Evolutionary conservation across 2,888 invertebrate genomes (phyloP).

Genomic region (Galeruca laticollis): DNA sequence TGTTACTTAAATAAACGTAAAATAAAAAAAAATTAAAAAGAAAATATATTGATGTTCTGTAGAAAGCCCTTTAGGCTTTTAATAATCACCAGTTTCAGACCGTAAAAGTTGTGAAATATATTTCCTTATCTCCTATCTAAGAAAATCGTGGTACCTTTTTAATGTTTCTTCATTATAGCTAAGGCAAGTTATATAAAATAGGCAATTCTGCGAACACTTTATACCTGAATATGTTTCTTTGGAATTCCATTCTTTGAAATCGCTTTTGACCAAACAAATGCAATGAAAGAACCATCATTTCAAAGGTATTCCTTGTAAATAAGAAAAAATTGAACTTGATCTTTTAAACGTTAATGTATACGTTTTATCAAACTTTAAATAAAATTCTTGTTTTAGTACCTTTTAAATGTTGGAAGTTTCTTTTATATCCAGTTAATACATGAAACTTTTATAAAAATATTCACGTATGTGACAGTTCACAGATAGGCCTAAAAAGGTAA

Average conservation of each 20-base stretch:
- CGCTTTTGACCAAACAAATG: background rate
- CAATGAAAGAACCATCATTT: background rate
- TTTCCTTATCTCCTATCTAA: slow-evolving; percentile 51
- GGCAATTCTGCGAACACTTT: slow-evolving; percentile 16
- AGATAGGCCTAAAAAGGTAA: slow-evolving; percentile 18
- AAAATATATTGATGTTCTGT: slow-evolving; percentile 55
- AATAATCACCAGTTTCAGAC: slow-evolving; percentile 61
- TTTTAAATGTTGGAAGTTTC: background rate
- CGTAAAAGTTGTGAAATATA: slow-evolving; percentile 65
- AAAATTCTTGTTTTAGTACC: background rate
- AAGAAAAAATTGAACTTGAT: too few relatives aligned
- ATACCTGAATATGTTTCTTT: slow-evolving; percentile 13
- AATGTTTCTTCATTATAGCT: slow-evolving; percentile 33
- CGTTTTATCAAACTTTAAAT: too few relatives aligned
- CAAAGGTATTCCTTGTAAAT: too few relatives aligned
- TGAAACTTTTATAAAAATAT: slow-evolving; percentile 1
- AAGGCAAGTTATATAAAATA: slow-evolving; percentile 23
- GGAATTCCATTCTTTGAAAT: background rate
- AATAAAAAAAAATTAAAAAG: slow-evolving; percentile 37
- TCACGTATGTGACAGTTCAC: slow-evolving; percentile 13
- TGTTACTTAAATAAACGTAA: slow-evolving; percentile 49
- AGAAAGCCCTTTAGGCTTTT: slow-evolving; percentile 55
- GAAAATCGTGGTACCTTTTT: slow-evolving; percentile 33
- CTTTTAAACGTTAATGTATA: too few relatives aligned
- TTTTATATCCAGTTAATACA: too few relatives aligned